phyloP scores from a whole-genome alignment of 2,888 invertebrate genomes.

The Ormyrus labotus region DNA sequence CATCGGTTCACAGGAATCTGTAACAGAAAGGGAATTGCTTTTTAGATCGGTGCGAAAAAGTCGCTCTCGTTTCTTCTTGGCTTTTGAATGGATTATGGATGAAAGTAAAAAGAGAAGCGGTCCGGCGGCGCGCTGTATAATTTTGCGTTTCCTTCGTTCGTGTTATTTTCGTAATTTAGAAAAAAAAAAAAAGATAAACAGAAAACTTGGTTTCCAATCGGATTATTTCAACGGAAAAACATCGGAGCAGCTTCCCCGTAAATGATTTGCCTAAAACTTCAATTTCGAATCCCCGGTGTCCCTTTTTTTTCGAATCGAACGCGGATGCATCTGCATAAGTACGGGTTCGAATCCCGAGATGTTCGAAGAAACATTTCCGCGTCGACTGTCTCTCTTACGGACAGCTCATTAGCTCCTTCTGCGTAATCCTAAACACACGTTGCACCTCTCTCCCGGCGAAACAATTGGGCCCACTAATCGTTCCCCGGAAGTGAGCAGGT shows the following conservation, averaged over 20 bases:
- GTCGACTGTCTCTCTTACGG: background rate
- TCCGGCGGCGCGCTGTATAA: too few relatives aligned
- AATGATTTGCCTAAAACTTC: background rate
- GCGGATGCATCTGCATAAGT: conserved; percentile 33
- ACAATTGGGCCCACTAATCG: conserved; percentile 21
- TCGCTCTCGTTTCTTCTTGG: too few relatives aligned
- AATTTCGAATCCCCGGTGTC: background rate
- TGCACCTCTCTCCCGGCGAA: background rate
- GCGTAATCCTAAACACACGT: conserved; percentile 12
- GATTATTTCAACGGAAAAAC: too few relatives aligned
- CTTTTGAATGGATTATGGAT: too few relatives aligned
- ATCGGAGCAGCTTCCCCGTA: too few relatives aligned
- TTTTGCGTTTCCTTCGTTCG: too few relatives aligned
- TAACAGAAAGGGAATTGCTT: conserved; percentile 63
- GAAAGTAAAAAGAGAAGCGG: too few relatives aligned
- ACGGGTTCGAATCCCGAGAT: conserved; percentile 5
- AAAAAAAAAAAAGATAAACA: too few relatives aligned
- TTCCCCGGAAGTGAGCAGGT: conserved; percentile 33
- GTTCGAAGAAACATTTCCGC: conserved; percentile 23
- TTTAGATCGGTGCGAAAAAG: background rate
- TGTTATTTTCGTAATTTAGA: too few relatives aligned
- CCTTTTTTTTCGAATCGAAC: background rate
- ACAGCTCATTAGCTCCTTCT: conserved; percentile 10
- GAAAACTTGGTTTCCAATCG: too few relatives aligned
- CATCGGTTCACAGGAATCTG: conserved; percentile 73